Conservation (phyloP, 1,140 invertebrate species). For the Cotesia chilonis region DNA sequence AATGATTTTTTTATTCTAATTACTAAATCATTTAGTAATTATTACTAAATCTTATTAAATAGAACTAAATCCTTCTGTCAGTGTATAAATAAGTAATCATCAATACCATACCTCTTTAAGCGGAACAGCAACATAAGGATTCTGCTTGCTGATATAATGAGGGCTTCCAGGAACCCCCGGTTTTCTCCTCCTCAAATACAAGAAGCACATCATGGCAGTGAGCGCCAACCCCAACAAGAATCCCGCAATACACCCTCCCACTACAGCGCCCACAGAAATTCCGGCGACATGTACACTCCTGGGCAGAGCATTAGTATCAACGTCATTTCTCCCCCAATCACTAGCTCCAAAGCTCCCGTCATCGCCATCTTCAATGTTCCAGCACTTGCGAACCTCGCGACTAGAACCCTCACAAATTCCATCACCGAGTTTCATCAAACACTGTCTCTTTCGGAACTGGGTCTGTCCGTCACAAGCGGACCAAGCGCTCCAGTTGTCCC, state of each 20-base stretch:
- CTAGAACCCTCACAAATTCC: constrained; percentile 74
- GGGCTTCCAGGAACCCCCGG: constrained; percentile 73
- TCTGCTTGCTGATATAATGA: constrained; percentile 83
- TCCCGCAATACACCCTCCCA: constrained; percentile 67
- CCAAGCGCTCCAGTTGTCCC: constrained; percentile 78
- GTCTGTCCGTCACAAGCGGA: constrained; percentile 72
- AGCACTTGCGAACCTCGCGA: constrained; percentile 73
- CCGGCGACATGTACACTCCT: constrained; percentile 61
- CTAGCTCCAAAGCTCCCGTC: constrained; percentile 31
- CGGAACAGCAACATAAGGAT: constrained; percentile 83
- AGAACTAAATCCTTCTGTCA: too few species aligned
- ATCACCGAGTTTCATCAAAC: constrained; percentile 62
- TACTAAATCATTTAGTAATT: too few species aligned
- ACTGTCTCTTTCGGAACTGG: constrained; percentile 73
- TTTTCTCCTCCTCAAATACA: constrained; percentile 62
- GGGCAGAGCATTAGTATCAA: constrained; percentile 51
- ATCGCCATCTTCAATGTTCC: too few species aligned
- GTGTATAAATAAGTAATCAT: too few species aligned
- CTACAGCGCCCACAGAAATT: constrained; percentile 67
- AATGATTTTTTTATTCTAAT: too few species aligned
- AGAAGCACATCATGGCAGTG: constrained; percentile 58
- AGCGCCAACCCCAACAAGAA: constrained; percentile 63
- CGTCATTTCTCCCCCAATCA: constrained; percentile 55
- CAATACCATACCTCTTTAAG: constrained; percentile 72
- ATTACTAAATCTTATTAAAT: too few species aligned